Base-by-base conservation (phyloP, 2,113 vertebrate species). In the Albula glossodonta region DNA sequence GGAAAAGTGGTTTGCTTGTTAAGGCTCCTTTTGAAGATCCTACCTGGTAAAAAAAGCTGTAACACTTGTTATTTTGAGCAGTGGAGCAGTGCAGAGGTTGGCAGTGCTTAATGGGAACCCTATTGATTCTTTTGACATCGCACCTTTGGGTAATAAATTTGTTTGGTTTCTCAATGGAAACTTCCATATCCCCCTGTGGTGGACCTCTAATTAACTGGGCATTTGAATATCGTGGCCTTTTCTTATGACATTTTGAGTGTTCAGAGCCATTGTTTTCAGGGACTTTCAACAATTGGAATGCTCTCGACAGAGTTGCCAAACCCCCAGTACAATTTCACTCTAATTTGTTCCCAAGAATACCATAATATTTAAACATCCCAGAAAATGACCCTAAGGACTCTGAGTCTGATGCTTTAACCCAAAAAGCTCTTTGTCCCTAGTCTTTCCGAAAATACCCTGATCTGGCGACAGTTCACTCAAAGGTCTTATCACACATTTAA, bases 121-220 rank as follows among this genome's bases (percentile, higher is more conserved):
- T 78, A 78, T 87, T 81, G 88, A 87, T 86, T 89, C 49, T 53
- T 87, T 70, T 85, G 81, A 85, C 84, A 87, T 82, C 48, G 48
- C 51, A 87, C 81, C n/a, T 80, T 74, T 87, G 51, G 81, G 60
- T 87, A 80, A 87, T 83, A 84, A 85, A 83, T 87, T 83, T 80
- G 78, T 83, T 80, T 85, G 50, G 78, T 66, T 83, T 87, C 82
- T 87, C 83, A 82, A 78, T 77, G 82, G 80, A 85, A 78, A 78
- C 80, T 19, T 84, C 63, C 52, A 51, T n/a, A 78, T 85, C 49
- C 51, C 70, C 70, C 66, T 63, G 31, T 74, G n/a, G 31, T 1
- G 52, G 50, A 48, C 48, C 70, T 41, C 80, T 83, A 83, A 85
- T 85, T 83, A 83, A 25, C 56, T 12, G 53, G 52, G 41, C 19